These are phyloP conservation scores for Platichthys flesus DNA, from an alignment of 2,113 vertebrate species.

Conservation along the genomic window DNA sequence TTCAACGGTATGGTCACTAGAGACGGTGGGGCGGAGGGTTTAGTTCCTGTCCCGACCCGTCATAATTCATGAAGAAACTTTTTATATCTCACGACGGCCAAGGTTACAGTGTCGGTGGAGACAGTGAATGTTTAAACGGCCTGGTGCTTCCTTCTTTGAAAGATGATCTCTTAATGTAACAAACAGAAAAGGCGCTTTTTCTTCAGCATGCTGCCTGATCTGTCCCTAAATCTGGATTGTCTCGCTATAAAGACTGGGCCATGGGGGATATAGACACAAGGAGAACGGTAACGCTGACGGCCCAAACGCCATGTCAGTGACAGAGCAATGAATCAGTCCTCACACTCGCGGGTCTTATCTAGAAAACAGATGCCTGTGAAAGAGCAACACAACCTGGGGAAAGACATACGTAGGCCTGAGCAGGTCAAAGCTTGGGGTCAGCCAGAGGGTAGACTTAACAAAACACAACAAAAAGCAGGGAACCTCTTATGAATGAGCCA, in stretches of 20 bases:
- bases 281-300: constrained; percentile 57
- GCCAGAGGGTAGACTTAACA: constrained; percentile 48
- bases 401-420: constrained; percentile 42
- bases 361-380: constrained; percentile 78
- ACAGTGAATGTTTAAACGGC: constrained; percentile 42
- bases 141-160: constrained; percentile 53
- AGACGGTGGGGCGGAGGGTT: constrained; percentile 27
- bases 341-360: constrained; percentile 59
- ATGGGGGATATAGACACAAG: constrained; percentile 38
- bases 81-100: constrained; percentile 60
- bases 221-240: constrained; percentile 72
- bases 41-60: constrained; percentile 52
- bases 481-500: constrained; percentile 23
- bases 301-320: constrained; percentile 61
- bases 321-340: constrained; percentile 76
- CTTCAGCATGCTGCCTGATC: constrained; percentile 58
- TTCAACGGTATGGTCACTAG: constrained; percentile 46
- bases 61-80: constrained; percentile 56
- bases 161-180: constrained; percentile 74
- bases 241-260: constrained; percentile 55
- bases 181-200: constrained; percentile 64
- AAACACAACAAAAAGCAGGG: not conserved
- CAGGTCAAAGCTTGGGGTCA: constrained; percentile 64
- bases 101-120: constrained; percentile 58
- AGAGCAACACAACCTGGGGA: constrained; percentile 43